Evolutionary conservation across 2,113 vertebrate species (phyloP).

Genomic region (Hylia prasina): DNA sequence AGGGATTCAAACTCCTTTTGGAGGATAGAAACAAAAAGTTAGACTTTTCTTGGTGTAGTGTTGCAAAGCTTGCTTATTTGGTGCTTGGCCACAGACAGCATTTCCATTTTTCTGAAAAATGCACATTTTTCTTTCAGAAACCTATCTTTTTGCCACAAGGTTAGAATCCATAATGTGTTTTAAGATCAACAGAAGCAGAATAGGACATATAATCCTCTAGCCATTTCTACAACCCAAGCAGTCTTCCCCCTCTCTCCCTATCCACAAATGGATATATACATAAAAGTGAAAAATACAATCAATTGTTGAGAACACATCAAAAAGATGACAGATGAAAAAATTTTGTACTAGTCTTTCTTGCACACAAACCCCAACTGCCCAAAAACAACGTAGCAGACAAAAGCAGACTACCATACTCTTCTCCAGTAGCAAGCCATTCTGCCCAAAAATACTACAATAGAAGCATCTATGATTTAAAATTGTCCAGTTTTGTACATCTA

Average conservation of each 20-base stretch:
- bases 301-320: neutral
- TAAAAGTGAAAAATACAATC: neutral
- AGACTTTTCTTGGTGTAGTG: neutral
- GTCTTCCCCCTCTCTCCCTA: neutral
- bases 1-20: neutral
- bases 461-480: neutral
- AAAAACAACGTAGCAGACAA: neutral
- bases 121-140: neutral
- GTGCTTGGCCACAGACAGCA: neutral
- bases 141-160: neutral
- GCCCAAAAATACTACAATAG: neutral
- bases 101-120: neutral
- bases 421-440: neutral
- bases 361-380: neutral
- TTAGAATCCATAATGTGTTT: neutral
- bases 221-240: neutral
- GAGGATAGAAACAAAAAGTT: neutral
- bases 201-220: neutral
- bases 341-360: neutral
- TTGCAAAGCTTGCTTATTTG: neutral
- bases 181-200: neutral
- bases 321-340: neutral
- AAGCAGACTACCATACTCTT: neutral
- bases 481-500: neutral
- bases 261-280: neutral